These are phyloP conservation scores for Lasioglossum vierecki DNA, from an alignment of 2,888 invertebrate genomes.

Conservation along the genomic window DNA sequence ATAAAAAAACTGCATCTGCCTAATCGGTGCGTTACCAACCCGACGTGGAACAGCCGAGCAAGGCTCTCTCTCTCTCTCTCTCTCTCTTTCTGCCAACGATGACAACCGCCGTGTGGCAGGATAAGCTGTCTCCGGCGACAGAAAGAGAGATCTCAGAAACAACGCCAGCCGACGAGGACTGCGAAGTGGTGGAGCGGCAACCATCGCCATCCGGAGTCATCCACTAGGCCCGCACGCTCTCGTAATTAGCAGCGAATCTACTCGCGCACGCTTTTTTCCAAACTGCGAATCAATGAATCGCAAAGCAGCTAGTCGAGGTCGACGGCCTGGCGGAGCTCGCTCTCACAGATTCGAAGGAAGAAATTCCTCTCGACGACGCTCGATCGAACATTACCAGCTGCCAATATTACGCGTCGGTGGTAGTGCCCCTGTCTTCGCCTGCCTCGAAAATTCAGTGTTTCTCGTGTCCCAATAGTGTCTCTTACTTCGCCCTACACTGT, in stretches of 20 bases:
- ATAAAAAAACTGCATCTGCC: slow-evolving; percentile 53
- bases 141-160: slow-evolving; percentile 5
- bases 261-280: slow-evolving; percentile 45
- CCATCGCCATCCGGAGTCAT: slow-evolving; percentile 20
- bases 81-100: background rate
- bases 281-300: slow-evolving; percentile 73
- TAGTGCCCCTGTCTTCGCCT: slow-evolving; percentile 32
- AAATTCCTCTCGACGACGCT: slow-evolving; percentile 65
- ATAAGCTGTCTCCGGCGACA: background rate
- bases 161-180: slow-evolving; percentile 2
- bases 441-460: slow-evolving; percentile 46
- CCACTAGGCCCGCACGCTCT: slow-evolving; percentile 29
- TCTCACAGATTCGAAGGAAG: slow-evolving; percentile 39
- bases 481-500: background rate
- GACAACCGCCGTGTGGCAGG: too few relatives aligned
- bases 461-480: background rate
- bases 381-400: slow-evolving; percentile 64
- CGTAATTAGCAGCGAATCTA: slow-evolving; percentile 68
- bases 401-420: slow-evolving; percentile 55
- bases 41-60: background rate
- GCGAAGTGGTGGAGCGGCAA: background rate
- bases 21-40: slow-evolving; percentile 44
- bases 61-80: background rate
- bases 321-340: slow-evolving; percentile 58
- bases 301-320: slow-evolving; percentile 69